phyloP scores from a whole-genome alignment of 2,113 vertebrate species.

The Pseudonaja textilis region DNA sequence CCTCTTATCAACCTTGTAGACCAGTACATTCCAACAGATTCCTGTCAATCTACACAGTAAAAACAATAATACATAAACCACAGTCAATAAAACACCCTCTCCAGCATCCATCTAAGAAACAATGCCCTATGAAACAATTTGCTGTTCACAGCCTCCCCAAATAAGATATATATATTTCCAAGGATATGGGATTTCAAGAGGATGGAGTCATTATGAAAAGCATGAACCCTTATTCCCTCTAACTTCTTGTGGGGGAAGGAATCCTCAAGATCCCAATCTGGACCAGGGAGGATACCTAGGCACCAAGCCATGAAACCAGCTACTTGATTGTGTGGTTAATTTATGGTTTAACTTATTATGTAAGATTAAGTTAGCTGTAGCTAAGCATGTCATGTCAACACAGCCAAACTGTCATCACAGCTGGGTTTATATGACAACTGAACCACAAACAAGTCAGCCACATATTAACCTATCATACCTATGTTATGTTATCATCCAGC shows the following conservation, averaged over 20 bases:
- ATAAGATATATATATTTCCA: not conserved
- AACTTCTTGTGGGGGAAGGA: not conserved
- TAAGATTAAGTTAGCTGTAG: not conserved
- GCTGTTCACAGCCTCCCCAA: slow-evolving; percentile 14
- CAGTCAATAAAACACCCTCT: not conserved
- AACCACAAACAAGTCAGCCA: not conserved
- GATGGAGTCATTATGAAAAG: not conserved
- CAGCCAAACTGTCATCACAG: not conserved
- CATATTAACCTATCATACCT: not conserved
- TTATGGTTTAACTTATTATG: not conserved
- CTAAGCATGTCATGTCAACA: not conserved
- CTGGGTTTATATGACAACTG: not conserved
- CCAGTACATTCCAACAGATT: not conserved
- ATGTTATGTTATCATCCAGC: not conserved
- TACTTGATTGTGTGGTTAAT: not conserved
- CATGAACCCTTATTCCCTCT: not conserved
- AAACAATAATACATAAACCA: not conserved
- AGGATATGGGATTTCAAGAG: not conserved
- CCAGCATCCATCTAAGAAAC: not conserved
- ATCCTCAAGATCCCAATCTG: not conserved
- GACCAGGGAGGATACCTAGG: not conserved
- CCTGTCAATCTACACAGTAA: not conserved
- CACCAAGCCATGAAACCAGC: not conserved
- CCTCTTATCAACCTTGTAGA: not conserved
- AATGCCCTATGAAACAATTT: not conserved